Base-by-base conservation (phyloP, 2,113 vertebrate genomes). In the Dicentrarchus labrax region DNA sequence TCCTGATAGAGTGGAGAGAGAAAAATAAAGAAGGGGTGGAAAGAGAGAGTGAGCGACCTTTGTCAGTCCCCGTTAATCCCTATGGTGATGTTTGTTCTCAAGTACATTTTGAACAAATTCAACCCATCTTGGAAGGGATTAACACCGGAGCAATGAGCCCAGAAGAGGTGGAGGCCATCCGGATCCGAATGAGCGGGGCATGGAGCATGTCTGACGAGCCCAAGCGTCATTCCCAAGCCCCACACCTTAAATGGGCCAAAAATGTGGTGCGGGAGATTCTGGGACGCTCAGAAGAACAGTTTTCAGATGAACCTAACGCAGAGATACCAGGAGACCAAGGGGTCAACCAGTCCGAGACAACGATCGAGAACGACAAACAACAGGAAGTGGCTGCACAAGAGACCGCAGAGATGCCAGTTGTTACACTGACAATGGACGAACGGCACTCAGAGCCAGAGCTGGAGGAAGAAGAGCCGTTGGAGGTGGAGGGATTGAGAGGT, bases 191-290 rank as follows among this genome's bases (percentile, higher is more conserved):
- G 89, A 95, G 89, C 1, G 85, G 85, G 3, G 69, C 85, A 0
- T 94, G 91, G 91, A 87, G 56, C 70, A 65, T 90, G 74, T 78
- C 76, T 0, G 88, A 91, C 45, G 91, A 92, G 16, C 84, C 87
- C 38, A 96, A 94, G 71, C 84, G 86, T 4, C 88, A 91, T 69
- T 95, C 95, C 56, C 93, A 94, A 85, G 90, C 94, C 36, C 93
- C 95, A 9, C 95, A 96, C 74, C 86, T 96, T 22, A 95, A 93
- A 87, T 96, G 95, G 95, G 95, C 95, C 75, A 94, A 91, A 77
- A 89, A 73, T 24, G 89, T 95, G 21, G 70, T 96, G 21, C 83
- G 66, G 3, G 92, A 94, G 85, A 95, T 95, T 76, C 79, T 96
- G 61, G 95, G 92, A 68, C 36, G 70, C 41, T 90, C 93, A 0